Evolutionary conservation across 2,888 invertebrate genomes (phyloP).

Genomic region (Limnephilus rhombicus): DNA sequence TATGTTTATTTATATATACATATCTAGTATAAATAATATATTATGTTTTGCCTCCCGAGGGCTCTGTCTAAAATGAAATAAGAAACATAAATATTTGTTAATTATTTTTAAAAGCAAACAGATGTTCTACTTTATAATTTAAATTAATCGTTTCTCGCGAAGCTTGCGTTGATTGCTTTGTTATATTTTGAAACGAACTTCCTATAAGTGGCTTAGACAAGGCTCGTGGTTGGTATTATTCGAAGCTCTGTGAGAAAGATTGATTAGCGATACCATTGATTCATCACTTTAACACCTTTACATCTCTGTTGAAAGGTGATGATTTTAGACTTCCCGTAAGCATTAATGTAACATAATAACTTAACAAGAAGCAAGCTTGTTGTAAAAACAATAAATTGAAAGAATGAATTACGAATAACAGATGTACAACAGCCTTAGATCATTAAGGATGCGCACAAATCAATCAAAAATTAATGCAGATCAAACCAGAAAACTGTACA

Average conservation of each 20-base stretch:
- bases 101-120: background rate
- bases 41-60: background rate
- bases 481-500: background rate
- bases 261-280: background rate
- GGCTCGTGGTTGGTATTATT: background rate
- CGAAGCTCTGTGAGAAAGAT: background rate
- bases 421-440: background rate
- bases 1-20: background rate
- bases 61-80: background rate
- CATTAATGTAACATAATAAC: background rate
- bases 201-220: background rate
- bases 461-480: background rate
- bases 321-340: background rate
- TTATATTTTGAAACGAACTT: background rate
- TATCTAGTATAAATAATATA: too few species aligned
- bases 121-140: background rate
- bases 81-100: background rate
- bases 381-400: background rate
- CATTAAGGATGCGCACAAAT: background rate
- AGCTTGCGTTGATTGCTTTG: background rate
- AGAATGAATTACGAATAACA: background rate
- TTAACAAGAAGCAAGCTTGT: background rate
- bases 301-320: background rate
- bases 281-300: background rate
- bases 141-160: background rate